Conservation (phyloP, 1,140 invertebrate species). For the Batillaria attramentaria region DNA sequence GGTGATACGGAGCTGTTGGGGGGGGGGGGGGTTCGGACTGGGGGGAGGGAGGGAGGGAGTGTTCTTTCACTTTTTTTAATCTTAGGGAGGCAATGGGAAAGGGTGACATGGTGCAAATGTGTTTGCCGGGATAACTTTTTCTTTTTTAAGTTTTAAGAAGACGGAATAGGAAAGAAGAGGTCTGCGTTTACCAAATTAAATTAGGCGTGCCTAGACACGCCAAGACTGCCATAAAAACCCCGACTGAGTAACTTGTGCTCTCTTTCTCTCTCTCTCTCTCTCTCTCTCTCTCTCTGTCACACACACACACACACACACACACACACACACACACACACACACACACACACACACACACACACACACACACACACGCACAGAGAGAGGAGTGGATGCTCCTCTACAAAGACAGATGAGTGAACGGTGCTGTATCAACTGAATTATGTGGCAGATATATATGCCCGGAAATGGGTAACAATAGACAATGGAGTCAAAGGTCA, state of each 20-base stretch:
- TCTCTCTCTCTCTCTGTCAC: background rate
- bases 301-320: background rate
- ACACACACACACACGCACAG: background rate
- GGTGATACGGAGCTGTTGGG: no score
- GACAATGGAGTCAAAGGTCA: no score
- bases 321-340: slow-evolving; percentile 1
- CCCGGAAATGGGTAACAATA: no score
- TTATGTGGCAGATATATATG: no score
- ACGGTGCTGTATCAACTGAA: no score
- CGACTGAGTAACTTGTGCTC: background rate
- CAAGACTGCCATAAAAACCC: background rate
- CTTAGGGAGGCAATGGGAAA: no score
- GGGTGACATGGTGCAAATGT: no score
- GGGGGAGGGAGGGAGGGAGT: no score
- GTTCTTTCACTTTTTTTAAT: no score
- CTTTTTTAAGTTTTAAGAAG: background rate
- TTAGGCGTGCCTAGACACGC: background rate
- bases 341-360: slow-evolving; percentile 9
- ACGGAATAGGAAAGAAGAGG: background rate
- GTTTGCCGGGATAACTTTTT: background rate
- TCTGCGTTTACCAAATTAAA: slow-evolving; percentile 3
- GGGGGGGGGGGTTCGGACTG: no score
- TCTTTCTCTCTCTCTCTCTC: background rate
- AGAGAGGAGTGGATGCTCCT: no score
- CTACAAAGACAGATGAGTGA: no score